Conservation (phyloP, 1,140 invertebrate genomes). For the Apis laboriosa region DNA sequence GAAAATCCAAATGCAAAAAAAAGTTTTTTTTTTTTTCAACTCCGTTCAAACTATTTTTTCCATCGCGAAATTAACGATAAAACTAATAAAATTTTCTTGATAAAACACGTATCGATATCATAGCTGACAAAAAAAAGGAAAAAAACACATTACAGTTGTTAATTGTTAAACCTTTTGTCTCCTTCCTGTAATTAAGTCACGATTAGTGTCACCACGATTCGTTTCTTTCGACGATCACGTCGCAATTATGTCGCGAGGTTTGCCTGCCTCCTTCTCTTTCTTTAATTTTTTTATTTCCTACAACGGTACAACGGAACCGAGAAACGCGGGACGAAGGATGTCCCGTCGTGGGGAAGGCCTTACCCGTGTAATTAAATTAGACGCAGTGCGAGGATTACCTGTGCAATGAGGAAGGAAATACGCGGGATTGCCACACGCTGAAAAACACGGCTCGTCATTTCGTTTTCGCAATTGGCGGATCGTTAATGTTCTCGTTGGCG, state of each 20-base stretch:
- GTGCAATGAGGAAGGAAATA: conserved; percentile 22
- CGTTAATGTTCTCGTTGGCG: not conserved
- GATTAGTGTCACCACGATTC: not conserved
- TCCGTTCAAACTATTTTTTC: no score
- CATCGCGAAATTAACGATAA: no score
- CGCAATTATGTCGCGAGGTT: not conserved
- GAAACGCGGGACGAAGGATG: conserved; percentile 6
- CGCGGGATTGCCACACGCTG: not conserved
- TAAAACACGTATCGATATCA: no score
- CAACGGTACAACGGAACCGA: not conserved
- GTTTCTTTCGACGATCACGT: not conserved
- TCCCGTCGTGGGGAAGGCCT: conserved; percentile 15
- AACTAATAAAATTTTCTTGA: no score
- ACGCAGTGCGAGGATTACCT: conserved; percentile 19
- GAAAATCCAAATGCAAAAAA: no score
- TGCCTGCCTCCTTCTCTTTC: not conserved
- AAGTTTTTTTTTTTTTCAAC: no score
- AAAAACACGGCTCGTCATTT: conserved; percentile 7
- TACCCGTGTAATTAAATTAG: conserved; percentile 52
- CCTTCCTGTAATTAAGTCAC: not conserved
- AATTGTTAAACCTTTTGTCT: not conserved
- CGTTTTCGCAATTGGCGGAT: conserved; percentile 15
- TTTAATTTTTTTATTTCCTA: conserved; percentile 2
- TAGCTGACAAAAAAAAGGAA: no score
- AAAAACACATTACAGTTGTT: not conserved